Percentiles rank a stretch among this genome's conserved stretches.
phyloP scores from a whole-genome alignment of 2,888 invertebrate genomes.

The Dorcus parallelipipedus region DNA sequence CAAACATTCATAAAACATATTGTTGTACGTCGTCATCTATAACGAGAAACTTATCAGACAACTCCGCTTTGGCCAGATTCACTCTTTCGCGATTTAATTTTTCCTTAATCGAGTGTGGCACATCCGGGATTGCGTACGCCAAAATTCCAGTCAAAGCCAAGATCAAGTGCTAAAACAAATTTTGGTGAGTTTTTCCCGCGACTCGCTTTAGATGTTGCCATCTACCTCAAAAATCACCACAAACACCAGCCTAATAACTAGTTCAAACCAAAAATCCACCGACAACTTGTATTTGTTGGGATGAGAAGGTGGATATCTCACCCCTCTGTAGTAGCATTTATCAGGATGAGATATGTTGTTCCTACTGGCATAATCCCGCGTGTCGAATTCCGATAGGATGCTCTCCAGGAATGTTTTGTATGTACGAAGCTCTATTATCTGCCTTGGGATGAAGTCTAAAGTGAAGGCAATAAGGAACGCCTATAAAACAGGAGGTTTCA shows the following conservation, averaged over 20 bases:
- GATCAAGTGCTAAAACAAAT: slow-evolving; percentile 51
- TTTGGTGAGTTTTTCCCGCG: slow-evolving; percentile 41
- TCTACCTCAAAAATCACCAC: slow-evolving; percentile 61
- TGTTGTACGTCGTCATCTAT: background rate
- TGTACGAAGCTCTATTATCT: slow-evolving; percentile 20
- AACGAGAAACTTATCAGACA: background rate
- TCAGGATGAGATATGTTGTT: slow-evolving; percentile 10
- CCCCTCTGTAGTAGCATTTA: slow-evolving; percentile 46
- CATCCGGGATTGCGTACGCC: slow-evolving; percentile 60
- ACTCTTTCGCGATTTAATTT: background rate
- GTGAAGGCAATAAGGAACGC: slow-evolving; percentile 38
- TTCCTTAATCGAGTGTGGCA: slow-evolving; percentile 49
- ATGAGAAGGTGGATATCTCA: slow-evolving; percentile 37
- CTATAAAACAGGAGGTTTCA: slow-evolving; percentile 26
- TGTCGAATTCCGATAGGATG: slow-evolving; percentile 24
- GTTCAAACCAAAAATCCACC: slow-evolving; percentile 55
- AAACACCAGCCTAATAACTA: slow-evolving; percentile 56
- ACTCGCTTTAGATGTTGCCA: slow-evolving; percentile 35
- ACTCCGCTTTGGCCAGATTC: background rate
- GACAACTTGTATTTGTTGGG: slow-evolving; percentile 44
- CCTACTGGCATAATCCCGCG: slow-evolving; percentile 23
- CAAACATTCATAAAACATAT: no score
- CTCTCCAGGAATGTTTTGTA: background rate
- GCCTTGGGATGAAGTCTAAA: slow-evolving; percentile 32
- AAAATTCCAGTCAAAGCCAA: slow-evolving; percentile 59